Base-by-base conservation (phyloP, 2,888 invertebrate species). In the Polia nebulosa region DNA sequence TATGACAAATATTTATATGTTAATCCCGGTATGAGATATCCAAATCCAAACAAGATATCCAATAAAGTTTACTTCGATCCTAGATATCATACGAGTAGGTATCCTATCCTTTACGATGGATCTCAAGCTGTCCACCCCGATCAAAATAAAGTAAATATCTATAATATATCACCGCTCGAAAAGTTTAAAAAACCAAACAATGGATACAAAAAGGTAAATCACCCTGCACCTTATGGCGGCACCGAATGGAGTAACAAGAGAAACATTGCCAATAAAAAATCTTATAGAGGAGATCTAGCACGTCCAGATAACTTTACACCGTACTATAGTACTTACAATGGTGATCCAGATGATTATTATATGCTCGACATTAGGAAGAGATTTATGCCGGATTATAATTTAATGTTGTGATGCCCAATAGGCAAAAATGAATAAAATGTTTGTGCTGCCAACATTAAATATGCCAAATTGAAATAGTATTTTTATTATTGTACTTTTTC, bases 101-200 rank as follows among this genome's bases (percentile, higher is more conserved):
- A n/a, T n/a, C n/a, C n/a, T n/a, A n/a, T n/a, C 6, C 3, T 36
- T 60, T 52, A 20, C 7, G 20, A 60, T 34, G 52, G 8, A 25
- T 15, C 22, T 22, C 8, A 32, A 55, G 11, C 17, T 22, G 3
- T n/a, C 13, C 2, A 17, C 7, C 17, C 32, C 5, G 8, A 41
- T 22, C 29, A 22, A 9, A 61, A 22, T 22, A 20, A n/a, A 15
- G 32, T 29, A 3, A 6, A 15, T 1, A 2, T 8, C 20, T 29
- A 39, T 29, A 3, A 39, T 15, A 52, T 36, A 8, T n/a, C 15
- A n/a, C 61, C 22, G 13, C 13, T 13, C 9, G 9, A n/a, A 25
- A 58, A 32, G n/a, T 62, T 58, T 34, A 44, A n/a, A 59, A 51
- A 8, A 3, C 59, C 51, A 3, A 11, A 27, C 15, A 29, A 3